Evolutionary conservation across 2,797 vertebrate genomes (phyloP).

Genomic region (Nasua narica): DNA sequence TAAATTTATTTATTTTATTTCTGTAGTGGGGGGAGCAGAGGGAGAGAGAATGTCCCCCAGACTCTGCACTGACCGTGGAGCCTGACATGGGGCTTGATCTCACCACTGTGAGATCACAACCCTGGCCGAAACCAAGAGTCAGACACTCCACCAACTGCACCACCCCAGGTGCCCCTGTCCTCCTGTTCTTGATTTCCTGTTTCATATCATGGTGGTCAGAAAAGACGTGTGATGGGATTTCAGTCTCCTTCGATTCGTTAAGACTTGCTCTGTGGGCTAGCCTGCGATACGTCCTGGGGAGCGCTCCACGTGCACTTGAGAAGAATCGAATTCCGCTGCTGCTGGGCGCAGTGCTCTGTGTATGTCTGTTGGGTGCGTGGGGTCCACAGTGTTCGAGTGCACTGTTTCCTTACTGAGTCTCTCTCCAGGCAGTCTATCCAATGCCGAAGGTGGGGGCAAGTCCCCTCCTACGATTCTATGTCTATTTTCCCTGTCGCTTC

Average conservation of each 20-base stretch:
- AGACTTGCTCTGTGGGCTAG: neutral
- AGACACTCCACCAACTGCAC: neutral
- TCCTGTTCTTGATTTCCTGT: neutral
- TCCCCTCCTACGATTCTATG: neutral
- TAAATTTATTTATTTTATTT: neutral
- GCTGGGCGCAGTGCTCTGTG: no score
- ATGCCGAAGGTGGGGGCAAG: neutral
- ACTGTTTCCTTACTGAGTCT: neutral
- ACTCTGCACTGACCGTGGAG: neutral
- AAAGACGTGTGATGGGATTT: neutral
- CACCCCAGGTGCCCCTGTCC: neutral
- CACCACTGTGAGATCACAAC: neutral
- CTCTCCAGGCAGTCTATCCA: neutral
- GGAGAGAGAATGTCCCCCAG: neutral
- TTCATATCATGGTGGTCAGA: neutral
- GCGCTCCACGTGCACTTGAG: neutral
- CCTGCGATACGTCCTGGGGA: neutral
- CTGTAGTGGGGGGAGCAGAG: neutral
- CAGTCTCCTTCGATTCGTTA: neutral
- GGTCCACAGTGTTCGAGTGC: neutral
- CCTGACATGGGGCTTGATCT: neutral
- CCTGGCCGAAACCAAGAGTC: neutral
- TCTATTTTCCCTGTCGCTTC: neutral
- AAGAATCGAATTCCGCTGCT: accelerated
- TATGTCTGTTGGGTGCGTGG: neutral